These are phyloP conservation scores for Gasteruption jaculator DNA, from an alignment of 2,888 invertebrate species.

Conservation along the genomic window DNA sequence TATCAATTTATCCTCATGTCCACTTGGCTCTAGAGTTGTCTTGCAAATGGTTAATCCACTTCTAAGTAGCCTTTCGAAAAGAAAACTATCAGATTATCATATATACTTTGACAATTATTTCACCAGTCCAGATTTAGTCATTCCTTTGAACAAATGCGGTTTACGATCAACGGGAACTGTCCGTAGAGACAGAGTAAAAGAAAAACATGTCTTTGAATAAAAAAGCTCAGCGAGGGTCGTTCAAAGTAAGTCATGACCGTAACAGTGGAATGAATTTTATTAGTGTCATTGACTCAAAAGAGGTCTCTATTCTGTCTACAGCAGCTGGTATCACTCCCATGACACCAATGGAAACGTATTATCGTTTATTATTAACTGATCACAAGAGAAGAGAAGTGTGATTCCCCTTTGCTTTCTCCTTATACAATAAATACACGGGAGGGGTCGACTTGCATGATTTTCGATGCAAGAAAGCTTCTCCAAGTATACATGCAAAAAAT, in stretches of 20 bases:
- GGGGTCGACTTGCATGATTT: too few relatives aligned
- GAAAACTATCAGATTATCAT: slow-evolving; percentile 10
- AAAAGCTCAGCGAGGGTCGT: slow-evolving; percentile 12
- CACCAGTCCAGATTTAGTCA: slow-evolving; percentile 16
- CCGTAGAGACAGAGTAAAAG: slow-evolving; percentile 16
- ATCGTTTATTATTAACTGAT: too few relatives aligned
- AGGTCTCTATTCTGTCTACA: slow-evolving; percentile 9
- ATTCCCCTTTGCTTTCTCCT: slow-evolving; percentile 5
- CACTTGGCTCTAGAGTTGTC: slow-evolving; percentile 15
- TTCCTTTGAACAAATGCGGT: slow-evolving; percentile 16
- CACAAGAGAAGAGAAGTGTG: not conserved
- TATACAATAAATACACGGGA: slow-evolving; percentile 11
- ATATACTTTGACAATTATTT: slow-evolving; percentile 15
- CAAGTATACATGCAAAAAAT: slow-evolving; percentile 4
- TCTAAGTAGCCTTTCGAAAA: slow-evolving; percentile 6
- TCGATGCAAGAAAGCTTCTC: slow-evolving; percentile 7
- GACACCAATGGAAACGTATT: slow-evolving; percentile 7
- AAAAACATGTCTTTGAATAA: slow-evolving; percentile 17
- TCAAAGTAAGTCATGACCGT: slow-evolving; percentile 12
- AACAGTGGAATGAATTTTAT: slow-evolving; percentile 16
- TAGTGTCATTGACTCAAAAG: slow-evolving; percentile 10
- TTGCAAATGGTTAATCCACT: slow-evolving; percentile 14
- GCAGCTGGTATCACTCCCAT: slow-evolving; percentile 13
- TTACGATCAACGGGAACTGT: slow-evolving; percentile 18
- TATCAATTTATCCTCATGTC: slow-evolving; percentile 8